Base-by-base conservation (phyloP, 2,113 vertebrate genomes). In the Lamprotornis superbus region DNA sequence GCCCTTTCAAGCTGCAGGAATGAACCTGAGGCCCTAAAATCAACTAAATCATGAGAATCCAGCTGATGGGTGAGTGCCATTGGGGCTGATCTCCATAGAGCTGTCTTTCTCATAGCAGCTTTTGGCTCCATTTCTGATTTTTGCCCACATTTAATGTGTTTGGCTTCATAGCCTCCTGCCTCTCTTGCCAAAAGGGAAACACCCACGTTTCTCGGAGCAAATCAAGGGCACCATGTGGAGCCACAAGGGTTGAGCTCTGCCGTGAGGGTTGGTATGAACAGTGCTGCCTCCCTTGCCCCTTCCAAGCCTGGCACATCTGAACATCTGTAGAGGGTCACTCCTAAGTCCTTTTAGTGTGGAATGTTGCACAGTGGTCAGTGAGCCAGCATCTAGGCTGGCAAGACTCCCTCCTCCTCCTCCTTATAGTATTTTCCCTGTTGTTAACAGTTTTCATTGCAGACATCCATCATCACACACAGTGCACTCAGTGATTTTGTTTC, bases 251-350 rank as follows among this genome's bases (percentile, higher is more conserved):
- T 74, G 46, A 63, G 18, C 24, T 85, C n/a, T 75, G 42, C 46
- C 7, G 1, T 3, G 4, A 56, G 24, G 16, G 9, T 31, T 1
- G 0, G 5, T 67, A 50, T 53, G 50, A 37, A 7, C 47, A 61
- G 4, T 23, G 19, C 30, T 77, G 44, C 11, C 27, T 78, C 23
- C 28, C 25, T 75, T 88, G 37, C 22, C 67, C 15, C 20, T 85
- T 88, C 47, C 25, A 75, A 76, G 42, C 28, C 42, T 53, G 40
- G 27, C 23, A 64, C 18, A 37, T 80, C 44, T 63, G 39, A 77
- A 52, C 37, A 39, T 69, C 49, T 0, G 0, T 7, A 52, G 35
- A 52, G 15, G 12, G 14, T 61, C 55, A 21, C 39, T 74, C 46
- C 18, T 39, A 81, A 77, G 59, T 65, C 35, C 27, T 56, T 52